Base-by-base conservation (phyloP, 1,140 invertebrate species). In the Achroia grisella region DNA sequence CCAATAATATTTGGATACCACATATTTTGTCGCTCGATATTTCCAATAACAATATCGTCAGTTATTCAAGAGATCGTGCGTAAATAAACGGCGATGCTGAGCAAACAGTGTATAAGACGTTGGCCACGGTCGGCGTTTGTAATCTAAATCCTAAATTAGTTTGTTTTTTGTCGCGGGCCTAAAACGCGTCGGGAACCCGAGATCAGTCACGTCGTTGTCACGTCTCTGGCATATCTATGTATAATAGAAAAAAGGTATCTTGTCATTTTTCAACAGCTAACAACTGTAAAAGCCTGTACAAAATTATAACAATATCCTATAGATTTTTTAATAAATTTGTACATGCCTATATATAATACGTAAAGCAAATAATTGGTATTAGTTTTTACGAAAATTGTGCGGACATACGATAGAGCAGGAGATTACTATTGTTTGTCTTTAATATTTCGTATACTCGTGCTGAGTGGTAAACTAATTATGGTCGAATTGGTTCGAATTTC, bases 71-170 rank as follows among this genome's bases (percentile, higher is more conserved):
- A 58, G 58, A 62, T 79, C 77, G 75, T 81, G 77, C 77, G 71
- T 81, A 62, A 72, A 79, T 74, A 77, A 78, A 68, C 48, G 58
- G 44, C 47, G 50, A 34, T 48, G 54, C 69, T 71, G 49, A 57
- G 75, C 67, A 77, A 78, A 82, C 71, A 81, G 64, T 49, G 45
- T 62, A 55, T 56, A 67, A 68, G 65, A 36, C 44, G 44, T 70
- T 66, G 32, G 70, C 65, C 51, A 71, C 64, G 69, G 64, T 65
- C 53, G 44, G 28, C 51, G 46, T 48, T 43, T 48, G 48, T 62
- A 70, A 82, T 75, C 70, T 64, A 71, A 76, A 73, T 71, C 66
- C 69, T 65, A 77, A 77, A 81, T 81, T 65, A 72, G 68, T 77
- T 81, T 65, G 69, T 77, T 82, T 82, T 79, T 82, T 79, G 73